These are phyloP conservation scores for Parapristionchus giblindavisi DNA, from an alignment of 2,888 invertebrate species.

Conservation along the genomic window DNA sequence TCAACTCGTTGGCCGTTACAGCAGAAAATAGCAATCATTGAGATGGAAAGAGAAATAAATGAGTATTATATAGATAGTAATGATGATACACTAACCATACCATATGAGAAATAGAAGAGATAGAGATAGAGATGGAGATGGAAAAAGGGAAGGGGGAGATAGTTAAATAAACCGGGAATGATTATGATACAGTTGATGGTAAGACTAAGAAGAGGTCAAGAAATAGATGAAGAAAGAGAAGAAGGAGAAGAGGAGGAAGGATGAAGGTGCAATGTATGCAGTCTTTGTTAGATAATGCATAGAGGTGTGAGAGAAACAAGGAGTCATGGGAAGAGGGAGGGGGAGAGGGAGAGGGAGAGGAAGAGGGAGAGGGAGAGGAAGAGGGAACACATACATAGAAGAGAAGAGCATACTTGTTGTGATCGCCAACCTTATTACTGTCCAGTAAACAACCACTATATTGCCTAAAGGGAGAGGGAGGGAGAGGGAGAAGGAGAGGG, in stretches of 20 bases:
- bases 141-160: neutral
- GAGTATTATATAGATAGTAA: neutral
- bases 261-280: neutral
- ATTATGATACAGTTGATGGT: no score
- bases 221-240: neutral
- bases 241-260: neutral
- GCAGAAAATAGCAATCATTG: constrained; percentile 1
- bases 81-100: neutral
- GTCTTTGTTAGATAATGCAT: neutral
- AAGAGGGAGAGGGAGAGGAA: neutral
- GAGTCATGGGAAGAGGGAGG: neutral
- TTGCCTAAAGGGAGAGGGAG: neutral
- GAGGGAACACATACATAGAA: neutral
- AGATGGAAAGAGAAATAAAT: constrained; percentile 1
- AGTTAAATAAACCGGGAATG: neutral
- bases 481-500: neutral
- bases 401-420: neutral
- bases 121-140: neutral
- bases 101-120: neutral
- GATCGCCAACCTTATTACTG: neutral
- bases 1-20: constrained; percentile 22
- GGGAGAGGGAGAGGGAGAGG: neutral
- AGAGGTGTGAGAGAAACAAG: neutral
- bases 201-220: neutral
- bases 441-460: neutral